Percentiles rank a stretch among this genome's conserved stretches.
Evolutionary conservation across 2,797 vertebrate species (phyloP).

Genomic region (Rhinophrynus dorsalis): DNA sequence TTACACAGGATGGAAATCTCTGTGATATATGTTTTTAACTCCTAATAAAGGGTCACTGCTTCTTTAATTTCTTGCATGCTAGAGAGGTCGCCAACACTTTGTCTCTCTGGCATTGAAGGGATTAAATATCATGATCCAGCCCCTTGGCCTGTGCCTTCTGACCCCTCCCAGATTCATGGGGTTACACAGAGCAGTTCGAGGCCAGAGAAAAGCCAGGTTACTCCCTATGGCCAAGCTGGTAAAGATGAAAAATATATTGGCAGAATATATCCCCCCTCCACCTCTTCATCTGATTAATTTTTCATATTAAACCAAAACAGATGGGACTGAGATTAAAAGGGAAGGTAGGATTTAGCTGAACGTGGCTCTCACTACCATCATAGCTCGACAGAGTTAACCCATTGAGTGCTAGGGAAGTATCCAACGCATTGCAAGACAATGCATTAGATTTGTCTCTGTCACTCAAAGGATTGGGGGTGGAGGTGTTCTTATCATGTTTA

Average conservation of each 20-base stretch:
- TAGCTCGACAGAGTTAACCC: constrained; percentile 36
- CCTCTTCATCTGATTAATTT: constrained; percentile 51
- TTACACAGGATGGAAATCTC: no score
- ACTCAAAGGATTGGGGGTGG: no score
- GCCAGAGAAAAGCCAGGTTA: background rate
- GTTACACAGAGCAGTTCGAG: background rate
- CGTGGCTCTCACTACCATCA: constrained; percentile 25
- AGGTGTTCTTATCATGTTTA: constrained; percentile 3
- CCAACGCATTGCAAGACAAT: no score
- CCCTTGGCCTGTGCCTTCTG: background rate
- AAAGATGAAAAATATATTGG: background rate
- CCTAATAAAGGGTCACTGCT: no score
- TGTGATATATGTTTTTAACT: no score
- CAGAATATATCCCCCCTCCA: constrained; percentile 54
- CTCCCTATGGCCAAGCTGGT: constrained; percentile 8
- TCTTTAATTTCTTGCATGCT: no score
- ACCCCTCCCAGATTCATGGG: background rate
- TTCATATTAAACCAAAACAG: constrained; percentile 59
- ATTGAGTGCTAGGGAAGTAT: no score
- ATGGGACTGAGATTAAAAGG: constrained; percentile 59
- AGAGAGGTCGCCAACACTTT: no score
- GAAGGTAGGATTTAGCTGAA: constrained; percentile 47
- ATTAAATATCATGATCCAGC: no score
- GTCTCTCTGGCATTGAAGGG: no score
- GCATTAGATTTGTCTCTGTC: no score